These are phyloP conservation scores for Torymus aiolomorphi DNA, from an alignment of 2,888 invertebrate genomes.

Conservation along the genomic window DNA sequence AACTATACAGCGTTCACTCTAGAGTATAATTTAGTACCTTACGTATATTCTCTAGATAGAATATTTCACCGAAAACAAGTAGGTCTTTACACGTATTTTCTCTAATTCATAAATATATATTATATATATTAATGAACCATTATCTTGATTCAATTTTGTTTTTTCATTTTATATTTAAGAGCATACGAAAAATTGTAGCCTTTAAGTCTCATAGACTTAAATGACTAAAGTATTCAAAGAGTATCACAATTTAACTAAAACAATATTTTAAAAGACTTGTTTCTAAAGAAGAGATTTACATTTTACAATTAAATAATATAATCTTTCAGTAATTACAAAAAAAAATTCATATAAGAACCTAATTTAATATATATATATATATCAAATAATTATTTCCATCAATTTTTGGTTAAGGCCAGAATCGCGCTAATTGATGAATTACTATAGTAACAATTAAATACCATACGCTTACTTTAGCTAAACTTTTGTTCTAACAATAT, in stretches of 20 bases:
- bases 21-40: constrained; percentile 48
- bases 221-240: no score
- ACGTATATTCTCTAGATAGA: constrained; percentile 39
- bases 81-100: constrained; percentile 35
- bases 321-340: not conserved
- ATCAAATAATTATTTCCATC: constrained; percentile 9
- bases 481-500: not conserved
- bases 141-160: constrained; percentile 3
- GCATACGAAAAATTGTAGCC: no score
- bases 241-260: not conserved
- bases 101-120: not conserved
- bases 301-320: constrained; percentile 8
- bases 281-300: constrained; percentile 3
- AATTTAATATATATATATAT: constrained; percentile 17
- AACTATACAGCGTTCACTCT: constrained; percentile 48
- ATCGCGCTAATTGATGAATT: constrained; percentile 25
- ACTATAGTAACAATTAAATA: constrained; percentile 11
- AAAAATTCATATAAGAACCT: constrained; percentile 26
- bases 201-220: no score
- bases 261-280: constrained; percentile 9
- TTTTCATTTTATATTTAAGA: constrained; percentile 7
- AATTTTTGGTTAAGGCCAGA: constrained; percentile 49
- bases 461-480: not conserved
- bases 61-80: constrained; percentile 51
- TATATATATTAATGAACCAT: not conserved